These are phyloP conservation scores for Acronicta alni DNA, from an alignment of 2,888 invertebrate species.

Conservation along the genomic window DNA sequence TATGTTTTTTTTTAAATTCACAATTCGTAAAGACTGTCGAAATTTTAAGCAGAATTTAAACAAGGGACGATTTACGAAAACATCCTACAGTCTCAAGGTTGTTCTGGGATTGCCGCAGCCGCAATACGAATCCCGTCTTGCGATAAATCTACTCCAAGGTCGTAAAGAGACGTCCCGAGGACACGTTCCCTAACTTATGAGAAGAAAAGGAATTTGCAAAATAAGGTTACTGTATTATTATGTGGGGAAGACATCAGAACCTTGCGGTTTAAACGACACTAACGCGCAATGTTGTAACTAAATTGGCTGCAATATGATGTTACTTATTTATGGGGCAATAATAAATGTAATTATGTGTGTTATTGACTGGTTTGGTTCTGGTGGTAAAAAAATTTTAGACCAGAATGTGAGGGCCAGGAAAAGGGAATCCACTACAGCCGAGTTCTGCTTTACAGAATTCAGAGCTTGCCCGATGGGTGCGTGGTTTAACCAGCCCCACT, in stretches of 20 bases:
- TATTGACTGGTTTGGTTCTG: no score
- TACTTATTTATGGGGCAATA: no score
- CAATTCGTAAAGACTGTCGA: neutral
- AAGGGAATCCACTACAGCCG: no score
- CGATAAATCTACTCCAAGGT: conserved; percentile 74
- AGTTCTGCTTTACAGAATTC: no score
- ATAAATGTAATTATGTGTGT: no score
- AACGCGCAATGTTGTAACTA: neutral
- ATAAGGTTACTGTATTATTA: conserved; percentile 28
- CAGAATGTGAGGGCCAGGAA: no score
- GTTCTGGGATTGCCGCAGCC: conserved; percentile 73
- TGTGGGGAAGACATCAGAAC: conserved; percentile 10
- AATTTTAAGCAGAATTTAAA: conserved; percentile 3
- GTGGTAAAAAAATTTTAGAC: neutral
- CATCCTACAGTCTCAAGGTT: conserved; percentile 59
- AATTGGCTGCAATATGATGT: conserved; percentile 6
- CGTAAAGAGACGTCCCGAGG: conserved; percentile 61
- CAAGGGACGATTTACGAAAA: conserved; percentile 25
- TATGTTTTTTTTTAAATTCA: conserved; percentile 7
- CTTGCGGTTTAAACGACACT: conserved; percentile 1
- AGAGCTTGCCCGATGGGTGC: no score
- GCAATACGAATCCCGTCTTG: conserved; percentile 76
- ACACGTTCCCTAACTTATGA: conserved; percentile 44
- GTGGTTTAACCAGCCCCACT: no score
- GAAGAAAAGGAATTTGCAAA: conserved; percentile 25